phyloP scores from a whole-genome alignment of 1,140 invertebrate species.

The Asbolus verrucosus region DNA sequence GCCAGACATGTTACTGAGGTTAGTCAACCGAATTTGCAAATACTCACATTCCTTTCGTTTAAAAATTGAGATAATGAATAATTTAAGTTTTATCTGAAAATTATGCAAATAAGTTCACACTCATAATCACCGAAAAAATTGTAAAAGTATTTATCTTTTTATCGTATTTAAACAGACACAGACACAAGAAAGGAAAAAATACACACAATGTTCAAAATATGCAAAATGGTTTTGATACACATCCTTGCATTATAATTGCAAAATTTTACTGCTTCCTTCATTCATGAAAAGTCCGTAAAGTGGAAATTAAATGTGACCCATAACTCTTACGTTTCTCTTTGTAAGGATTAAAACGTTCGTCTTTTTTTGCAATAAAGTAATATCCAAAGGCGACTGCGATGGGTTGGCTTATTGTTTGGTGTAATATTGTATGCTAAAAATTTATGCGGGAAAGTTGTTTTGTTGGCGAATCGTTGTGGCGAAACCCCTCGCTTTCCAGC shows the following conservation, averaged over 20 bases:
- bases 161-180: conserved; percentile 17
- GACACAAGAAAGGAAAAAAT: conserved; percentile 9
- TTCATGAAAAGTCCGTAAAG: not conserved
- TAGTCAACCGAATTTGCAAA: too few relatives aligned
- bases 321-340: too few relatives aligned
- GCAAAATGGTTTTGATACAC: conserved; percentile 2
- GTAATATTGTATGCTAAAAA: conserved; percentile 31
- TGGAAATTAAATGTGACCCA: too few relatives aligned
- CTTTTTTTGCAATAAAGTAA: too few relatives aligned
- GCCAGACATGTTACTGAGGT: too few relatives aligned
- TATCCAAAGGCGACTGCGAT: too few relatives aligned
- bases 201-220: conserved; percentile 7
- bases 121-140: too few relatives aligned
- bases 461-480: not conserved
- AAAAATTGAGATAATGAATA: not conserved
- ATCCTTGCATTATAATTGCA: conserved; percentile 32
- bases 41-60: too few relatives aligned
- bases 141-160: not conserved
- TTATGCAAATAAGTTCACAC: conserved; percentile 22
- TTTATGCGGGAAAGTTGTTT: conserved; percentile 42
- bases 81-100: conserved; percentile 12
- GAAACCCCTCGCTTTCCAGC: conserved; percentile 38
- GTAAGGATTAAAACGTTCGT: too few relatives aligned
- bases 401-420: not conserved
- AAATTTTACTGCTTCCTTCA: conserved; percentile 29